Conservation (phyloP, 2,888 invertebrate species). For the Cancer borealis region DNA sequence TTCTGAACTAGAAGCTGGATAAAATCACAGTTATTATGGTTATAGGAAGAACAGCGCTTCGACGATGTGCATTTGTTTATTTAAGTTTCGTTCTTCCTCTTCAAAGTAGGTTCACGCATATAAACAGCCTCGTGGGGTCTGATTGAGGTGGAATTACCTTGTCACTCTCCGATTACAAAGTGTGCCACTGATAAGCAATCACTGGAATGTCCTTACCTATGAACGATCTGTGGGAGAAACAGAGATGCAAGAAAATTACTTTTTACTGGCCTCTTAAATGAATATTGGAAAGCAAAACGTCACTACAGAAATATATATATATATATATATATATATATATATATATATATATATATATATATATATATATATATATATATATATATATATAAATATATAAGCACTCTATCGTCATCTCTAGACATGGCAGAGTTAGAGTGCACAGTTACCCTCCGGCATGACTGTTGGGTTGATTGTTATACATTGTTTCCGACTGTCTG, state of each 20-base stretch:
- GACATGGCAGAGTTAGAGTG: too few species aligned
- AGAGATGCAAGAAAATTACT: not conserved
- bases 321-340: not conserved
- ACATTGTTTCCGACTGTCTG: too few species aligned
- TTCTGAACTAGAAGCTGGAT: not conserved
- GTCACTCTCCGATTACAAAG: not conserved
- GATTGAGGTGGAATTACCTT: not conserved
- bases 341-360: not conserved
- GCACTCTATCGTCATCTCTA: too few species aligned
- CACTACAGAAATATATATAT: not conserved
- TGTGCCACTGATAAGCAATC: not conserved
- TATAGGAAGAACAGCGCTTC: not conserved
- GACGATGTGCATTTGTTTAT: not conserved
- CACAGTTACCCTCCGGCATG: too few species aligned
- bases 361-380: too few species aligned
- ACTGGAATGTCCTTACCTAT: not conserved
- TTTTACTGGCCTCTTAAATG: not conserved
- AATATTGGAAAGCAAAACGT: not conserved
- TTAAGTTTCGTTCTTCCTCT: not conserved
- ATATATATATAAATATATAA: too few species aligned
- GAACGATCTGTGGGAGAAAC: not conserved
- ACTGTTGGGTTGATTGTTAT: too few species aligned
- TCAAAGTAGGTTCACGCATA: not conserved
- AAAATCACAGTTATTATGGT: not conserved
- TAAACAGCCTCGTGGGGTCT: not conserved